Percentiles rank a stretch among this genome's conserved stretches.
phyloP scores from a whole-genome alignment of 2,797 vertebrate species.

The Pseudochirops cupreus region DNA sequence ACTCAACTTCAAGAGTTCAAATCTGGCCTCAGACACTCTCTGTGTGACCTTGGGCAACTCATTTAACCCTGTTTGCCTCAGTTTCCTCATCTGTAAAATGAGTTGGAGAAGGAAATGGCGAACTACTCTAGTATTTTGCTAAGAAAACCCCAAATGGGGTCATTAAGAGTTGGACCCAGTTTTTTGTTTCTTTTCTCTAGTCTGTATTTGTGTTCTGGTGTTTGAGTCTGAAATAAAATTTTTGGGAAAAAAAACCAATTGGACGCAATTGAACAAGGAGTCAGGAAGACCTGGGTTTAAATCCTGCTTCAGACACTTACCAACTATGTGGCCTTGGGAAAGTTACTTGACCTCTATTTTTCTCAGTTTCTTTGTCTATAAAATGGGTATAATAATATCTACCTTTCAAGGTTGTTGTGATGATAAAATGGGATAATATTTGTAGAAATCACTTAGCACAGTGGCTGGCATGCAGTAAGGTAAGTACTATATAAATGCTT shows the following conservation, averaged over 20 bases:
- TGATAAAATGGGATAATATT: background rate
- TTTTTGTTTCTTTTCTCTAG: too few relatives aligned
- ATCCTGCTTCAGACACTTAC: background rate
- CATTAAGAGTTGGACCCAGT: background rate
- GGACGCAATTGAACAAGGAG: background rate
- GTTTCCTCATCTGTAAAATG: background rate
- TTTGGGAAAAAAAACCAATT: too few relatives aligned
- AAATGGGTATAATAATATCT: background rate
- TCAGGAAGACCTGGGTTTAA: background rate
- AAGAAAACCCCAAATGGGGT: background rate
- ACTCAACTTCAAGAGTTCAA: background rate
- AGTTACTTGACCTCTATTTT: background rate
- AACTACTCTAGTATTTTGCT: background rate
- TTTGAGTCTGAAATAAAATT: too few relatives aligned
- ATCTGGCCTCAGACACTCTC: background rate
- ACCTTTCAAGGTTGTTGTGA: background rate
- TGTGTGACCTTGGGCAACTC: background rate
- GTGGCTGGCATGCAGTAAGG: background rate
- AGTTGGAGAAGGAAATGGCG: background rate
- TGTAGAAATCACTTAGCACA: background rate
- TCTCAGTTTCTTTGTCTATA: background rate
- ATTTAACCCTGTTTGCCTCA: background rate
- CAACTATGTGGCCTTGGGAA: background rate
- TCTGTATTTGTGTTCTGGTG: too few relatives aligned
- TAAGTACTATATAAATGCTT: background rate